Evolutionary conservation across 2,888 invertebrate genomes (phyloP), one percentile per base, ranked within the genome.

Genomic region (Holacanthella duospinosa): DNA sequence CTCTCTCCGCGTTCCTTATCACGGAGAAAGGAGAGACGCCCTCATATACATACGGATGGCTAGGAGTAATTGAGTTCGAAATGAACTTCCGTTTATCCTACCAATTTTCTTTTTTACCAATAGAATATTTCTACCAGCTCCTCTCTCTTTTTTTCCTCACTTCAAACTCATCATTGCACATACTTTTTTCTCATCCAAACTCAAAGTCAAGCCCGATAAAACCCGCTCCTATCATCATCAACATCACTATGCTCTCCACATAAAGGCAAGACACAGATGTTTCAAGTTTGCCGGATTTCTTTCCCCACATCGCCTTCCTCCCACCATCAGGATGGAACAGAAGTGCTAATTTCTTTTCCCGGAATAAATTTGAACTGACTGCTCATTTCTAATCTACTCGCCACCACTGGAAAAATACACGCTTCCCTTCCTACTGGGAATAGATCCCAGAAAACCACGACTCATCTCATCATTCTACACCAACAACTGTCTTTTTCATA

Each of bases 61-160:
- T 60, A 67, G 61, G 68, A 71, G 70, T 72, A 72, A 72, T 72
- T 72, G 72, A 72, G 72, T 72, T 68, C 61, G 65, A 59, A 63
- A 60, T 58, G 63, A 55, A 55, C 64, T 70, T 63, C 61, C 68
- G 63, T 66, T 68, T 66, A 68, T 66, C 67, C 65, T 63, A 65
- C 66, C 68, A 64, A 66, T 66, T 6, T 36, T 59, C 43, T 59
- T n/a, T 43, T 59, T 59, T 36, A 16, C 2, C 26, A 16, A n/a
- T 25, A 16, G 3, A 24, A 43, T 57, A 6, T 27, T 29, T 24
- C 24, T 29, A 36, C 26, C 53, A 44, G 25, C 48, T 25, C 26
- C 4, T 19, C 44, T 19, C 27, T 43, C 24, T 53, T 61, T 43
- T 44, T 44, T 12, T 36, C 16, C 48, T 48, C 12, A 24, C 28